These are phyloP conservation scores for Tolmerus cingulatus DNA, from an alignment of 2,888 invertebrate species.

Conservation along the genomic window DNA sequence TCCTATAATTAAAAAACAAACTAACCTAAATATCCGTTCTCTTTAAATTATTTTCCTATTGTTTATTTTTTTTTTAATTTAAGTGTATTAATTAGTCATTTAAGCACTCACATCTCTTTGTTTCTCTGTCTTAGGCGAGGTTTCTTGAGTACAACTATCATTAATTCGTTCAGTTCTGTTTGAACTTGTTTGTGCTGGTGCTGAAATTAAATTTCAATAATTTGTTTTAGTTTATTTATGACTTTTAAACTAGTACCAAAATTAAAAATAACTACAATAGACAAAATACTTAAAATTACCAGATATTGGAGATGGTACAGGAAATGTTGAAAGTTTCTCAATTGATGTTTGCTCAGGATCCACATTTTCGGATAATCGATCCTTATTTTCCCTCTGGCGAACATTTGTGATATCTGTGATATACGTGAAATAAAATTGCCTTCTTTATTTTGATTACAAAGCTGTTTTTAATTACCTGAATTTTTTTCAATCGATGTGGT, in stretches of 20 bases:
- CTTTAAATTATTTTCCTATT: too few species aligned
- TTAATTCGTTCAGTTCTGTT: constrained; percentile 53
- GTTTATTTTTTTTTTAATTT: background rate
- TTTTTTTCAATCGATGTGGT: background rate
- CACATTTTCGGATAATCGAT: constrained; percentile 52
- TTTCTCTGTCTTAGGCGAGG: constrained; percentile 51
- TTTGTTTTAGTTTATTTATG: background rate
- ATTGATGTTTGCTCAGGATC: constrained; percentile 52
- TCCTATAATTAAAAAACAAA: constrained; percentile 64
- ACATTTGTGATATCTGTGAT: constrained; percentile 49
- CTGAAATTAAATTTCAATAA: constrained; percentile 47
- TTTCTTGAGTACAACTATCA: constrained; percentile 53
- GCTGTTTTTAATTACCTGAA: background rate
- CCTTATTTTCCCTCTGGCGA: constrained; percentile 53
- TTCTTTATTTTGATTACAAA: background rate
- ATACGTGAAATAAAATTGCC: background rate
- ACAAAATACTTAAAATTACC: constrained; percentile 48
- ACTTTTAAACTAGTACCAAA: background rate
- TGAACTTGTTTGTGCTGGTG: constrained; percentile 52
- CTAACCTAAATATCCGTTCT: background rate
- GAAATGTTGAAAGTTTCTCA: constrained; percentile 54
- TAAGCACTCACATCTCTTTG: constrained; percentile 52
- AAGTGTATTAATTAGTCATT: background rate
- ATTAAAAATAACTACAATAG: background rate
- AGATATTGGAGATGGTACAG: constrained; percentile 53